Base-by-base conservation (phyloP, 2,797 vertebrate species). In the Acipenser ruthenus region DNA sequence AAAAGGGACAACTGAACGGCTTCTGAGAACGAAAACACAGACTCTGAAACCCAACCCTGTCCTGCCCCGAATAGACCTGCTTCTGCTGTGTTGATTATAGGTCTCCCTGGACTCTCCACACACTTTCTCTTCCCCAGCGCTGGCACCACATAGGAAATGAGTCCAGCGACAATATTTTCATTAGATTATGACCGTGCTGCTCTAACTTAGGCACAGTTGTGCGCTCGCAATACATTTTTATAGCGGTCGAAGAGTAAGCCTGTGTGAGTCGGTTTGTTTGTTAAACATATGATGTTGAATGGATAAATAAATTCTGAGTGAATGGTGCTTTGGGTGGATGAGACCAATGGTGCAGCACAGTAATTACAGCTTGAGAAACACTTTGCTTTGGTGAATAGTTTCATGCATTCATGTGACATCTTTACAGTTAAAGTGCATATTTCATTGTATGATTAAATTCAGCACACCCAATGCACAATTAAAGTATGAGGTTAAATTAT, bases 121-220 rank as follows among this genome's bases (percentile, higher is more conserved):
- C 85, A 86, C 87, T 86, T 87, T 86, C 87, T 86, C 84, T 85
- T 89, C 87, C 83, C 70, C 79, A 71, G 67, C 79, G 83, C 82
- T 85, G 85, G 86, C 88, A 85, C 84, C 84, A 74, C 75, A 82
- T 84, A 91, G 93, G 90, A 94, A 94, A 93, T 95, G 84, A 92
- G 88, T 75, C 84, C 82, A 88, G 84, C 53, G 78, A 91, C 86
- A 93, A 93, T 93, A 93, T 94, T 95, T 93, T 91, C 79, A 72
- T 88, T 90, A 90, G 89, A 93, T 93, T 92, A 88, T 80, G 82
- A 74, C 82, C 83, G 83, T 87, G 83, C 83, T 81, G 80, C 87
- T 83, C 87, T 79, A 80, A 84, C 80, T 81, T 84, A 78, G 84
- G 84, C 83, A 82, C 85, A 88, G 87, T 82, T 84, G 84, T 78